These are phyloP conservation scores for Neomonachus schauinslandi DNA, from an alignment of 2,113 vertebrate genomes.

Conservation along the genomic window DNA sequence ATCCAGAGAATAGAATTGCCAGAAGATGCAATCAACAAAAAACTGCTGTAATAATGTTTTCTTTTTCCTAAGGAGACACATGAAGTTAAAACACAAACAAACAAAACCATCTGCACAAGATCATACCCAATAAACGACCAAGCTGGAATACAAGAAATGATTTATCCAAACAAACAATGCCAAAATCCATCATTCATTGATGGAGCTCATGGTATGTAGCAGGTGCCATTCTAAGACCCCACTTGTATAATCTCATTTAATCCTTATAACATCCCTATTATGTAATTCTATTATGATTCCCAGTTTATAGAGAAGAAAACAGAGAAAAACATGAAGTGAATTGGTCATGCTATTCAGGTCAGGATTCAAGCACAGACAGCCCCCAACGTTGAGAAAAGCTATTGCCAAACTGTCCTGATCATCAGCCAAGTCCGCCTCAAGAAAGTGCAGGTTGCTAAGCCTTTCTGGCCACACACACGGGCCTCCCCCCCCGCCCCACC, in stretches of 20 bases:
- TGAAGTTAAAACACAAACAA: not conserved
- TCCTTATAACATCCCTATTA: not conserved
- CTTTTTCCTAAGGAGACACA: not conserved
- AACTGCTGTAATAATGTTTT: not conserved
- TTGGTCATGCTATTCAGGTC: not conserved
- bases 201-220: accelerated
- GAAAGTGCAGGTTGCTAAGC: not conserved
- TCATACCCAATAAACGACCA: not conserved
- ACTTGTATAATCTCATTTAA: too few species aligned
- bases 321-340: not conserved
- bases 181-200: accelerated
- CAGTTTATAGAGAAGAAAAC: not conserved
- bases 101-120: not conserved
- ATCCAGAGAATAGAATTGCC: not conserved
- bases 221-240: too few species aligned
- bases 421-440: not conserved
- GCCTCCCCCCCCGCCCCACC: not conserved
- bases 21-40: not conserved
- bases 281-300: too few species aligned
- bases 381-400: accelerated
- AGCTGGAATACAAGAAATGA: accelerated
- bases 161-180: not conserved
- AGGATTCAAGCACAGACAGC: not conserved
- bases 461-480: not conserved
- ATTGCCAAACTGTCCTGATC: accelerated